Evolutionary conservation across 2,113 vertebrate species (phyloP).

Genomic region (Thamnaconus septentrionalis): DNA sequence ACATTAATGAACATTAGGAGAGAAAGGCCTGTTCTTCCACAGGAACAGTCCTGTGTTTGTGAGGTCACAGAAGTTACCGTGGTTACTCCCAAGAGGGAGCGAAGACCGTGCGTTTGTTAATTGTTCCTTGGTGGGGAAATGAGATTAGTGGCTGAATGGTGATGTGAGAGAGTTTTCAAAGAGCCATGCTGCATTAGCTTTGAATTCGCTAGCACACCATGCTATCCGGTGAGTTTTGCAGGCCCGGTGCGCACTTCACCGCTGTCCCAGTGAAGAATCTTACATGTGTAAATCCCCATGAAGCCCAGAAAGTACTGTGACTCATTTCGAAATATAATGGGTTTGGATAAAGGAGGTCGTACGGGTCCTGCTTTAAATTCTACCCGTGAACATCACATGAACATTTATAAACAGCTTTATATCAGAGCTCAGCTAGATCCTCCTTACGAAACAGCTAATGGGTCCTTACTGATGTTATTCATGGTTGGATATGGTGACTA

Average conservation of each 20-base stretch:
- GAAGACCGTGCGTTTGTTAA: constrained; percentile 77
- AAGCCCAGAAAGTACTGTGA: neutral
- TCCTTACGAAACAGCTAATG: too few species aligned
- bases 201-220: constrained; percentile 56
- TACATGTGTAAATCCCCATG: constrained; percentile 18
- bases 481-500: too few species aligned
- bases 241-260: constrained; percentile 35
- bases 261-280: constrained; percentile 11
- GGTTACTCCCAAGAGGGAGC: constrained; percentile 76
- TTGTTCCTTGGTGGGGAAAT: constrained; percentile 78
- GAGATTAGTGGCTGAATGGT: constrained; percentile 82
- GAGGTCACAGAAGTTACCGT: constrained; percentile 80
- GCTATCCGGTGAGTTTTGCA: constrained; percentile 48
- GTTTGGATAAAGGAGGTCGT: neutral
- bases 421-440: too few species aligned
- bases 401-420: neutral
- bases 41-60: constrained; percentile 78
- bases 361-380: neutral
- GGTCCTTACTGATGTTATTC: too few species aligned
- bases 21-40: constrained; percentile 78
- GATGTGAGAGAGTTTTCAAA: constrained; percentile 78
- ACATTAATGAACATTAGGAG: constrained; percentile 78
- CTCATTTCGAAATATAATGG: neutral
- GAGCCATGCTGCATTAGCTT: constrained; percentile 69
- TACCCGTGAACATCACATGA: neutral